Evolutionary conservation across 2,113 vertebrate species (phyloP).

Genomic region (Ictalurus furcatus): DNA sequence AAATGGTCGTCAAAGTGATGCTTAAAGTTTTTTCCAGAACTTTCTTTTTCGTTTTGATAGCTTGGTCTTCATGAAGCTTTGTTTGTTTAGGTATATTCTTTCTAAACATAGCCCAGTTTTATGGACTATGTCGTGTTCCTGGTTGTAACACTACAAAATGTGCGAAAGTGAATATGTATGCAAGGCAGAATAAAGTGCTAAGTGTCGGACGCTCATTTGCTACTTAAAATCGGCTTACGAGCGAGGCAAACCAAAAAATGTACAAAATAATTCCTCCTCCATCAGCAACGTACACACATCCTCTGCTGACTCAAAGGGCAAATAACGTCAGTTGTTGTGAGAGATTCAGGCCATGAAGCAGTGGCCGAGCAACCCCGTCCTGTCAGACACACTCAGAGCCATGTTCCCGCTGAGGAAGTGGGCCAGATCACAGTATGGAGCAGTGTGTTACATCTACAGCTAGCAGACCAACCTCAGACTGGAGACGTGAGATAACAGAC

Average conservation of each 20-base stretch:
- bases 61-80: no score
- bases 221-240: background rate
- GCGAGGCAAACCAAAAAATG: background rate
- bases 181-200: background rate
- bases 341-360: slow-evolving; percentile 27
- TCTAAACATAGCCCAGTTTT: no score
- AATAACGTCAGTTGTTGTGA: slow-evolving; percentile 9
- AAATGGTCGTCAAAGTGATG: no score
- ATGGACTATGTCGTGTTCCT: background rate
- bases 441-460: background rate
- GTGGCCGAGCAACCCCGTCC: slow-evolving; percentile 15
- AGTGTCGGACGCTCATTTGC: background rate
- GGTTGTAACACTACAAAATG: background rate
- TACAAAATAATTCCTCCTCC: background rate
- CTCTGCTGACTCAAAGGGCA: background rate
- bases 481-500: slow-evolving; percentile 11
- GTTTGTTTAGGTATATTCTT: no score
- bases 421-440: slow-evolving; percentile 46
- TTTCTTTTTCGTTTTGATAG: no score
- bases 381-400: slow-evolving; percentile 22
- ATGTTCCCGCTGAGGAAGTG: slow-evolving; percentile 15
- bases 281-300: background rate
- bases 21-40: no score
- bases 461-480: background rate
- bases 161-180: background rate